Percentiles rank a stretch among this genome's conserved stretches.
Evolutionary conservation across 2,797 vertebrate genomes (phyloP).

Genomic region (Carapus acus): DNA sequence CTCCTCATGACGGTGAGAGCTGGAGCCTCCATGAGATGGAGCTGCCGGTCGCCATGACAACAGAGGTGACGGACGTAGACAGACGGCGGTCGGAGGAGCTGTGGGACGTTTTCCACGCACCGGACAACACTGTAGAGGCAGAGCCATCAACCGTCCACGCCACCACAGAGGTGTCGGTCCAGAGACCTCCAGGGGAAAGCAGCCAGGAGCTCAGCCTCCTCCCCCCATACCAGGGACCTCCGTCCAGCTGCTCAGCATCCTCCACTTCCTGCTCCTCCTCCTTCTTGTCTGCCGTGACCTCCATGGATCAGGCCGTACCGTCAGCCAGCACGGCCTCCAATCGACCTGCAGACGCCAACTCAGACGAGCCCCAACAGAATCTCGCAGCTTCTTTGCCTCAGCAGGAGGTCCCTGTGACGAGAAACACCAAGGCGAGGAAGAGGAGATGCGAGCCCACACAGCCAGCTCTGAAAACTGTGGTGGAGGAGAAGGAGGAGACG

Average conservation of each 20-base stretch:
- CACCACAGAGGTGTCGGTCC: constrained; percentile 24
- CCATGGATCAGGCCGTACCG: no score
- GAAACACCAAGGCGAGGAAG: constrained; percentile 30
- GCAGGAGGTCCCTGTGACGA: no score
- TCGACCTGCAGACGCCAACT: fast-evolving
- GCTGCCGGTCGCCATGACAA: background rate
- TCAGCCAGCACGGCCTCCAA: background rate
- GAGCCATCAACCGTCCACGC: background rate
- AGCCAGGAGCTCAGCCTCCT: constrained; percentile 36
- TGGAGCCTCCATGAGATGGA: background rate
- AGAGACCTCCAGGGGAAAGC: background rate
- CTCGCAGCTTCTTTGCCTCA: no score
- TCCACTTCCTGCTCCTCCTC: background rate
- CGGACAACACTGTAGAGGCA: background rate
- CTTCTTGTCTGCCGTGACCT: no score
- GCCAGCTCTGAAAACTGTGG: constrained; percentile 7
- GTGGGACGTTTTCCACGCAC: constrained; percentile 57
- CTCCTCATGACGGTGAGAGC: background rate
- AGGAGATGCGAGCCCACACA: constrained; percentile 24
- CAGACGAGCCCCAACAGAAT: background rate
- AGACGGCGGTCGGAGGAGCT: constrained; percentile 16
- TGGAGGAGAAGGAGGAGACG: constrained; percentile 10
- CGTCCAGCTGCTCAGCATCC: background rate
- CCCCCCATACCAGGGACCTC: constrained; percentile 48
- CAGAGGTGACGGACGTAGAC: constrained; percentile 4